Base-by-base conservation (phyloP, 1,140 invertebrate genomes). In the Drosophila serrata region DNA sequence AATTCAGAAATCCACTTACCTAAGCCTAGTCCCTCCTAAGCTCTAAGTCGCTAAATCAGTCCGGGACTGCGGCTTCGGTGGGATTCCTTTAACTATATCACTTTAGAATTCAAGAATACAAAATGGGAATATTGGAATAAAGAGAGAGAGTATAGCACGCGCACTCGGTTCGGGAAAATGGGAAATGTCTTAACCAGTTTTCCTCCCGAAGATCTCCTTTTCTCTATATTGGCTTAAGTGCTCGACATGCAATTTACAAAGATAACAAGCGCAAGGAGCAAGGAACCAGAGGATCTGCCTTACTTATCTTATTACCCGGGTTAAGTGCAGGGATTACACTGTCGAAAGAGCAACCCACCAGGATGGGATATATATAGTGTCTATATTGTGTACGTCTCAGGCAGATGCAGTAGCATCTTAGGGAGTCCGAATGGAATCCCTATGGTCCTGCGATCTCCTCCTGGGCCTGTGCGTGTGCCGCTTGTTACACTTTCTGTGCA, bases 241-340 rank as follows among this genome's bases (percentile, higher is more conserved):
- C 85, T 90, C 86, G 85, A 88, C 85, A 75, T 85, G 78, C 85
- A 88, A 88, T 88, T 88, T 88, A 69, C 85, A 88, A 88, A 85
- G 85, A 88, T 88, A 88, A 88, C 85, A 88, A 88, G 86, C 85
- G 81, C 85, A 81, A 81, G 69, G 42, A 84, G 63, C 73, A 48
- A 48, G 53, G 53, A 62, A 37, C 69, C 68, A 11, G 43, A n/a
- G 81, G 81, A 85, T 84, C 84, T 79, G 63, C 33, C 86, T 88
- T 90, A 88, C 85, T 90, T 88, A 88, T 88, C 85, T 88, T 88
- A 88, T 88, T 88, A 88, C 85, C 75, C 78, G 86, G 85, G 85
- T 88, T 88, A 88, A 88, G 85, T 88, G 85, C 81, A 73, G 33
- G 86, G 85, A 85, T 88, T 88, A 88, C 60, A 67, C 22, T 81